phyloP scores from a whole-genome alignment of 1,140 invertebrate genomes.

The Hyphantria cunea region DNA sequence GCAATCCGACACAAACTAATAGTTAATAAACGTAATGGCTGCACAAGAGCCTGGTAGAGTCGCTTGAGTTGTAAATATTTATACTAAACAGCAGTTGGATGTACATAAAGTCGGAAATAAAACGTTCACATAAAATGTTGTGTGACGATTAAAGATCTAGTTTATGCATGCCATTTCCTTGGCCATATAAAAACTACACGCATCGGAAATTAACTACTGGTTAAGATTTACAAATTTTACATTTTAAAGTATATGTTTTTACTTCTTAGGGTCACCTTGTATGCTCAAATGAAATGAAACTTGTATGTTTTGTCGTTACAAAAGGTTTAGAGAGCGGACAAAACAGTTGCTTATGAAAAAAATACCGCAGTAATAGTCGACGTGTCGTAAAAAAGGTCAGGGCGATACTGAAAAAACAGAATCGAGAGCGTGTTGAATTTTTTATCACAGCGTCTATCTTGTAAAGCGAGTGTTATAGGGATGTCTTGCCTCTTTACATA shows the following conservation, averaged over 20 bases:
- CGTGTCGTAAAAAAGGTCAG: slow-evolving; percentile 55
- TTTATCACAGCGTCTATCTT: slow-evolving; percentile 52
- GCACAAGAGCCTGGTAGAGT: not conserved
- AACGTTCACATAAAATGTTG: slow-evolving; percentile 6
- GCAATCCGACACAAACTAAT: not conserved
- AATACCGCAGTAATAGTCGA: slow-evolving; percentile 39
- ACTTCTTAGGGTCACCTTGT: slow-evolving; percentile 35
- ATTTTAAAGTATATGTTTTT: slow-evolving; percentile 39
- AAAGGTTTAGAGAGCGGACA: slow-evolving; percentile 1
- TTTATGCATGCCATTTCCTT: not conserved
- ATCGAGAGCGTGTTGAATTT: slow-evolving; percentile 53
- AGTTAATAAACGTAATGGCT: not conserved
- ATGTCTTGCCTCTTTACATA: slow-evolving; percentile 42
- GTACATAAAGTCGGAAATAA: slow-evolving; percentile 2
- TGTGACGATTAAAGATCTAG: slow-evolving; percentile 2
- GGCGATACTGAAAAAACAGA: slow-evolving; percentile 43
- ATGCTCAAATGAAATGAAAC: slow-evolving; percentile 44
- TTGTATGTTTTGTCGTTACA: slow-evolving; percentile 27
- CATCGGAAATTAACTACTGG: slow-evolving; percentile 29
- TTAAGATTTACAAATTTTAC: slow-evolving; percentile 38
- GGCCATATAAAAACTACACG: slow-evolving; percentile 7
- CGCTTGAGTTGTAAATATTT: not conserved
- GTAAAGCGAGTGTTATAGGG: slow-evolving; percentile 42
- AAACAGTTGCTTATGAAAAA: slow-evolving; percentile 40
- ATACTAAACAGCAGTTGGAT: not conserved